Percentiles rank a stretch among this genome's conserved stretches.
Conservation (phyloP, 2,888 invertebrate genomes). For the Heliconius charithonia region DNA sequence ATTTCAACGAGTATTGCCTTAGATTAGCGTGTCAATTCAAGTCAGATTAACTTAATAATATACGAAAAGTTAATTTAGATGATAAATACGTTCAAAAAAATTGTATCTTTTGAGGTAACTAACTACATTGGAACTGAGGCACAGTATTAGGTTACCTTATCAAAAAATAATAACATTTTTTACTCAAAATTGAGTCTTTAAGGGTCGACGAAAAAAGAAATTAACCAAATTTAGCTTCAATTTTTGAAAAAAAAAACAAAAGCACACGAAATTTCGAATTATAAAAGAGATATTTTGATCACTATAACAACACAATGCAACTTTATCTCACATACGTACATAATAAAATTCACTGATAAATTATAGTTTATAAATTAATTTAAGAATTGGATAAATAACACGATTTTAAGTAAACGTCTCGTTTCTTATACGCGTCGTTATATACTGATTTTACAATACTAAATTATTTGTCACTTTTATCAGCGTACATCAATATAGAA, state of each 20-base stretch:
- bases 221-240: not conserved
- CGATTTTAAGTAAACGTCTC: slow-evolving; percentile 46
- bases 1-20: too few relatives aligned
- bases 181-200: not conserved
- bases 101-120: too few relatives aligned
- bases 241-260: not conserved
- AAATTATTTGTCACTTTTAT: slow-evolving; percentile 55
- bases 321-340: not conserved
- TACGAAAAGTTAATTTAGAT: too few relatives aligned
- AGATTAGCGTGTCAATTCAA: too few relatives aligned
- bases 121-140: too few relatives aligned
- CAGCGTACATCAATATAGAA: slow-evolving; percentile 49
- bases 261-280: not conserved
- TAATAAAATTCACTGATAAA: slow-evolving; percentile 8
- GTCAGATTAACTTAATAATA: too few relatives aligned
- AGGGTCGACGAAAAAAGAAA: not conserved
- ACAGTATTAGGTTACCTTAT: not conserved
- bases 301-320: slow-evolving; percentile 19
- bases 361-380: slow-evolving; percentile 6
- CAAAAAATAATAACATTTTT: not conserved
- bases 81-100: too few relatives aligned
- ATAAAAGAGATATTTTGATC: not conserved
- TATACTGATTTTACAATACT: slow-evolving; percentile 54
- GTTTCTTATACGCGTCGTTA: slow-evolving; percentile 47
- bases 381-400: not conserved